Percentiles rank a stretch among this genome's conserved stretches.
phyloP scores from a whole-genome alignment of 35 echinoderm and acorn worm genomes.

The Ophioderma brevispina region DNA sequence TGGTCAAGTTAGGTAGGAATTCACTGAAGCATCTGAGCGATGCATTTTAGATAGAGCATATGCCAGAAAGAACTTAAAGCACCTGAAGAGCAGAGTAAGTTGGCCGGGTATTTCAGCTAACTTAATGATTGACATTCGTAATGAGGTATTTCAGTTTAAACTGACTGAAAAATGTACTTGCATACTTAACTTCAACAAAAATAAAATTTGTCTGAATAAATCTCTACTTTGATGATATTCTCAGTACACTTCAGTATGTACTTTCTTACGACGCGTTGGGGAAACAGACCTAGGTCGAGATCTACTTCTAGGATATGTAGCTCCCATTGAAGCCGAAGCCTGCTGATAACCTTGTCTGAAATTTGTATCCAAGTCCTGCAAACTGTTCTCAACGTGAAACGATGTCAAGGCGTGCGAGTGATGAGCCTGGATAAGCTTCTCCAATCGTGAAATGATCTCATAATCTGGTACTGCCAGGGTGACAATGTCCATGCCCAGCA shows the following conservation, averaged over 20 bases:
- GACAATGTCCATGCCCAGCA: constrained; percentile 90
- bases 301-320: neutral
- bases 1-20: too few species aligned
- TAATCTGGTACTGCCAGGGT: constrained; percentile 91
- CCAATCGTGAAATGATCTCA: constrained; percentile 92
- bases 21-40: too few species aligned
- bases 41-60: too few species aligned
- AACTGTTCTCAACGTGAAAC: constrained; percentile 65
- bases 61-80: too few species aligned
- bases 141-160: too few species aligned
- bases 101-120: too few species aligned
- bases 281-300: constrained; percentile 64
- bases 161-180: too few species aligned
- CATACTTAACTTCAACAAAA: too few species aligned
- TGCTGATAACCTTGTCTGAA: constrained; percentile 80
- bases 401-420: constrained; percentile 89
- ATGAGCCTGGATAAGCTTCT: constrained; percentile 97
- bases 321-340: constrained; percentile 16
- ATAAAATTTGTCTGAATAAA: too few species aligned
- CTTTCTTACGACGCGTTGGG: constrained; percentile 65
- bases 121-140: too few species aligned
- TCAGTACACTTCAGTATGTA: constrained; percentile 79
- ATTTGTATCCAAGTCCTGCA: constrained; percentile 69
- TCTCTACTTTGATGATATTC: too few species aligned
- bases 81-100: too few species aligned